phyloP scores from a whole-genome alignment of 1,140 invertebrate genomes.

The Drosophila kepulauana region DNA sequence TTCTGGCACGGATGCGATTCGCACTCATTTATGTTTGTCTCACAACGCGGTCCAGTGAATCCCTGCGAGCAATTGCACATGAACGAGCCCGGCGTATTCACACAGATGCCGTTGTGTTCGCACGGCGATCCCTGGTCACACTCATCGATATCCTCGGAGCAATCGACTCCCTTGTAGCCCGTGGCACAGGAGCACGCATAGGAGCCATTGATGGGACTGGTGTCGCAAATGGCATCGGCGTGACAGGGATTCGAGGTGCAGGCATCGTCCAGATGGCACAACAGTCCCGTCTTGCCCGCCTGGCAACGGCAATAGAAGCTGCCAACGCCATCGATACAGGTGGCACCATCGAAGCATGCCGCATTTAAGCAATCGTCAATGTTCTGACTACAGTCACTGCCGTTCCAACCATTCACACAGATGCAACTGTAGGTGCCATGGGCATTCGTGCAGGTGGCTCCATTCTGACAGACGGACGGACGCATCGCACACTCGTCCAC shows the following conservation, averaged over 20 bases:
- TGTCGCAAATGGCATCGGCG: constrained; percentile 96
- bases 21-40: constrained; percentile 97
- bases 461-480: constrained; percentile 96
- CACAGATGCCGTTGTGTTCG: constrained; percentile 96
- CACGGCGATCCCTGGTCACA: constrained; percentile 97
- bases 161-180: constrained; percentile 95
- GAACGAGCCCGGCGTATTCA: constrained; percentile 97
- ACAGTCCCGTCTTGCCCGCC: constrained; percentile 95
- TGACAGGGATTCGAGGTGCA: constrained; percentile 99
- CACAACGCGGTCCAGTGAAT: constrained; percentile 95
- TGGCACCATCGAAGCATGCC: constrained; percentile 98
- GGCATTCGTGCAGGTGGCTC: constrained; percentile 97
- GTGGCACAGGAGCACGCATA: constrained; percentile 97
- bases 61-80: constrained; percentile 96
- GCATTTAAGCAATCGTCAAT: constrained; percentile 97
- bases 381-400: constrained; percentile 95
- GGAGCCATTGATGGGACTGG: constrained; percentile 97
- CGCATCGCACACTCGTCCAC: constrained; percentile 92
- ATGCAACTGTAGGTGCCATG: constrained; percentile 96
- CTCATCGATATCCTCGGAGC: constrained; percentile 97
- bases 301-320: constrained; percentile 98
- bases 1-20: constrained; percentile 97
- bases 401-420: constrained; percentile 98
- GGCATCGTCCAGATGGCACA: constrained; percentile 98
- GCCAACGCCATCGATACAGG: constrained; percentile 97